These are phyloP conservation scores for Meganola albula DNA, from an alignment of 2,888 invertebrate species.

Conservation along the genomic window DNA sequence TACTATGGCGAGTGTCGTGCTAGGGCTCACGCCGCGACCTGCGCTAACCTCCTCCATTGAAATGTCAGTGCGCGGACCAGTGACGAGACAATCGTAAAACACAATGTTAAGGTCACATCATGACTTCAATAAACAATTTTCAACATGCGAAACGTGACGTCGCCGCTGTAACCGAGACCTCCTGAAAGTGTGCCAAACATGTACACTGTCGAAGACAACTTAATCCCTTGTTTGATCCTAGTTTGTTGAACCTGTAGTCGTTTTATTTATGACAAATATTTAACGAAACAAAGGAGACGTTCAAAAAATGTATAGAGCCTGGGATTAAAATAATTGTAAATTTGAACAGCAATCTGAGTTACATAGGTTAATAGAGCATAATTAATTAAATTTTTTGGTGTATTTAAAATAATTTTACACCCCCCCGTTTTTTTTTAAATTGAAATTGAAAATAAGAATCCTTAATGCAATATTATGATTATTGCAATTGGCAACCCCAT, in stretches of 20 bases:
- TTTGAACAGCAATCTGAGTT: no score
- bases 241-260: slow-evolving; percentile 22
- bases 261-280: no score
- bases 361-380: no score
- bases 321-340: no score
- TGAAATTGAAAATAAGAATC: no score
- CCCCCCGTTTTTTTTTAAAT: no score
- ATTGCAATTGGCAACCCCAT: no score
- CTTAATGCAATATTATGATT: no score
- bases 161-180: slow-evolving; percentile 58
- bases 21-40: slow-evolving; percentile 65
- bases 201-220: slow-evolving; percentile 47
- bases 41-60: slow-evolving; percentile 73
- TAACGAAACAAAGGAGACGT: no score
- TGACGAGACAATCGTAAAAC: slow-evolving; percentile 76
- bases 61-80: slow-evolving; percentile 70
- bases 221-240: slow-evolving; percentile 39
- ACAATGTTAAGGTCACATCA: slow-evolving; percentile 77
- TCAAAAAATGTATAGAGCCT: no score
- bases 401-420: no score
- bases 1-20: slow-evolving; percentile 54
- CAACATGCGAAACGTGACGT: slow-evolving; percentile 73
- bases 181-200: slow-evolving; percentile 68
- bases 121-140: slow-evolving; percentile 75
- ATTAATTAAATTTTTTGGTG: no score